Evolutionary conservation across 2,888 invertebrate genomes (phyloP).

Genomic region (Gibbula magus): DNA sequence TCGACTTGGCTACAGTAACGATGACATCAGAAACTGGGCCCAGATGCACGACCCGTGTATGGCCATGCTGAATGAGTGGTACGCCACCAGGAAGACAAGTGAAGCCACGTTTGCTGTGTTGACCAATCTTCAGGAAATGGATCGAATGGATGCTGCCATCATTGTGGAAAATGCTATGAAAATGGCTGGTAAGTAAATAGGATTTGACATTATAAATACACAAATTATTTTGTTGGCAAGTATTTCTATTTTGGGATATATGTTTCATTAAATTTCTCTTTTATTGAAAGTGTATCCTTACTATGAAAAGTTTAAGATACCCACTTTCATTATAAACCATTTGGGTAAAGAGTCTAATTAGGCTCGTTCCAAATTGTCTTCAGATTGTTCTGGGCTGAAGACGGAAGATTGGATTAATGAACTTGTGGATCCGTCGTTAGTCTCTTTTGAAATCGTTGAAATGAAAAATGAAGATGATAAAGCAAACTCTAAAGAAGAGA

Average conservation of each 20-base stretch:
- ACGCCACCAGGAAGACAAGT: constrained; percentile 66
- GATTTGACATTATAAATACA: not conserved
- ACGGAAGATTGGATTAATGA: too few relatives aligned
- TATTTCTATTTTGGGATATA: not conserved
- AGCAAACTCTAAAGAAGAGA: too few relatives aligned
- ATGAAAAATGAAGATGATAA: too few relatives aligned
- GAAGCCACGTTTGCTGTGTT: constrained; percentile 66
- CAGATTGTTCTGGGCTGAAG: too few relatives aligned
- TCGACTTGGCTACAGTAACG: constrained; percentile 69
- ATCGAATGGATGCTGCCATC: constrained; percentile 64
- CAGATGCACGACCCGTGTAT: constrained; percentile 71
- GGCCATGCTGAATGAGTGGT: constrained; percentile 71
- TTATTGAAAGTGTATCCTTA: too few relatives aligned
- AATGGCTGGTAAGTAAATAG: constrained; percentile 46
- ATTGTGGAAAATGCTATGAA: constrained; percentile 70
- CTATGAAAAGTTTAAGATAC: too few relatives aligned
- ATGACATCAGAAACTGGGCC: constrained; percentile 71
- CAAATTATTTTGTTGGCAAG: not conserved
- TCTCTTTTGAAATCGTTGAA: too few relatives aligned
- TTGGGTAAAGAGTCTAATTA: too few relatives aligned
- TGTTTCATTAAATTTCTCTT: too few relatives aligned
- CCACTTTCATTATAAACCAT: too few relatives aligned
- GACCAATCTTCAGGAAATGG: constrained; percentile 66
- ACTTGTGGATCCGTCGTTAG: too few relatives aligned
- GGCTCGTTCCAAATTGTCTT: too few relatives aligned